Conservation (phyloP, 2,888 invertebrate genomes). For the Phengaris arion region DNA sequence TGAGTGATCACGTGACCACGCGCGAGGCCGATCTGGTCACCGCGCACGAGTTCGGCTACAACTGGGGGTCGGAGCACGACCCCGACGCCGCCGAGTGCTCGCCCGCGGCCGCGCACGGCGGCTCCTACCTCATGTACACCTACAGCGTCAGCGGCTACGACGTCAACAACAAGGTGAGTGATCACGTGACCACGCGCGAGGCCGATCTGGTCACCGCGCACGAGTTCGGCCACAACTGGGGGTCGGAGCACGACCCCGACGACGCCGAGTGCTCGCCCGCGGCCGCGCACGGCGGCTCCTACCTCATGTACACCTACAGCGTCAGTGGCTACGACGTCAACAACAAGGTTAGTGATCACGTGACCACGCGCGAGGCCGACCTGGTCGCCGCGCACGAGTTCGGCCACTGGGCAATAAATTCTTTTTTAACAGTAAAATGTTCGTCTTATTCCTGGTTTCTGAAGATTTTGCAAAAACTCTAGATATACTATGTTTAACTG, state of each 20-base stretch:
- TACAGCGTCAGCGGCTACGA: slow-evolving; percentile 98
- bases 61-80: slow-evolving; percentile 99
- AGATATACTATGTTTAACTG: no score
- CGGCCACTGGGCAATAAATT: slow-evolving; percentile 89
- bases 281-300: slow-evolving; percentile 96
- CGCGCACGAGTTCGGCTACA: slow-evolving; percentile 97
- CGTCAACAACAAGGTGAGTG: slow-evolving; percentile 92
- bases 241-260: slow-evolving; percentile 98
- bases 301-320: slow-evolving; percentile 97
- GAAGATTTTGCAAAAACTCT: no score
- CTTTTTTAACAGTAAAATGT: no score
- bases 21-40: slow-evolving; percentile 96
- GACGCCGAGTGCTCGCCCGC: slow-evolving; percentile 97
- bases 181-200: slow-evolving; percentile 68
- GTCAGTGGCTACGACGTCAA: slow-evolving; percentile 98
- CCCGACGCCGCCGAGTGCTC: slow-evolving; percentile 97
- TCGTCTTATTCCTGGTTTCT: no score
- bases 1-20: slow-evolving; percentile 48
- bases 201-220: slow-evolving; percentile 98
- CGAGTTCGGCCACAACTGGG: slow-evolving; percentile 99
- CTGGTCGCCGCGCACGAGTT: slow-evolving; percentile 97
- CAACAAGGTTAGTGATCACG: slow-evolving; percentile 84
- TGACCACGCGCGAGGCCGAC: slow-evolving; percentile 86
- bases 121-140: slow-evolving; percentile 97
- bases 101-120: slow-evolving; percentile 95